Percentiles rank a stretch among this genome's conserved stretches.
These are phyloP conservation scores for Oeneis ivallda DNA, from an alignment of 2,888 invertebrate genomes.

Conservation along the genomic window DNA sequence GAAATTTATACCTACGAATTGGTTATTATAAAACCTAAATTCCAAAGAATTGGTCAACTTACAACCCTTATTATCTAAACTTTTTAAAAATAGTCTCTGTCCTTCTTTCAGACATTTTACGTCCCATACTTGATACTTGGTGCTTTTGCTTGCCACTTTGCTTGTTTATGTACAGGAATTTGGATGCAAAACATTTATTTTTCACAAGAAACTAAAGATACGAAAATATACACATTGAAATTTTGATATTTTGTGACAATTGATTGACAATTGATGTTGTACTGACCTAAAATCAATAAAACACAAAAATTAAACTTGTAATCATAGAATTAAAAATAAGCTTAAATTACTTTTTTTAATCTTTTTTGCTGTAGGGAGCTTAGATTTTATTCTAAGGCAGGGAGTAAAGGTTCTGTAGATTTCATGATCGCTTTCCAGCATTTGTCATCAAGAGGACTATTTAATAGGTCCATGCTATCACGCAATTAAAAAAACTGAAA, in stretches of 20 bases:
- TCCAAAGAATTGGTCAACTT: constrained; percentile 37
- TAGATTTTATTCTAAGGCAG: too few relatives aligned
- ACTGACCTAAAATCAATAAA: neutral
- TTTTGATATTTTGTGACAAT: constrained; percentile 23
- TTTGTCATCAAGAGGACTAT: too few relatives aligned
- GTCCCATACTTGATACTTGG: constrained; percentile 71
- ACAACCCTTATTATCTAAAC: constrained; percentile 69
- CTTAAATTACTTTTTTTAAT: too few relatives aligned
- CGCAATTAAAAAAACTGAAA: too few relatives aligned
- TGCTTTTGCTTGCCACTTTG: constrained; percentile 70
- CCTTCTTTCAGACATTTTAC: constrained; percentile 68
- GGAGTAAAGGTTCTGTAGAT: too few relatives aligned
- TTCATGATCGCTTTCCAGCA: too few relatives aligned
- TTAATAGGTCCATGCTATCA: too few relatives aligned
- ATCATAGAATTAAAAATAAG: too few relatives aligned
- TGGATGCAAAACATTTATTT: constrained; percentile 26
- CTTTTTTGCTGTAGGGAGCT: too few relatives aligned
- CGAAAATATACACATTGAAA: constrained; percentile 25
- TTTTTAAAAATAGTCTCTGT: constrained; percentile 68
- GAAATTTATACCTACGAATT: neutral
- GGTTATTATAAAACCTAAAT: neutral
- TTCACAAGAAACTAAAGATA: neutral
- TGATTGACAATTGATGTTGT: neutral
- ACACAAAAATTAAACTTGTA: neutral
- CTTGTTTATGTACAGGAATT: constrained; percentile 29